A percentile compares a stretch with the other conserved stretches of the same genome.
These are phyloP conservation scores for Petrolisthes cinctipes DNA, from an alignment of 2,888 invertebrate genomes.

Conservation along the genomic window DNA sequence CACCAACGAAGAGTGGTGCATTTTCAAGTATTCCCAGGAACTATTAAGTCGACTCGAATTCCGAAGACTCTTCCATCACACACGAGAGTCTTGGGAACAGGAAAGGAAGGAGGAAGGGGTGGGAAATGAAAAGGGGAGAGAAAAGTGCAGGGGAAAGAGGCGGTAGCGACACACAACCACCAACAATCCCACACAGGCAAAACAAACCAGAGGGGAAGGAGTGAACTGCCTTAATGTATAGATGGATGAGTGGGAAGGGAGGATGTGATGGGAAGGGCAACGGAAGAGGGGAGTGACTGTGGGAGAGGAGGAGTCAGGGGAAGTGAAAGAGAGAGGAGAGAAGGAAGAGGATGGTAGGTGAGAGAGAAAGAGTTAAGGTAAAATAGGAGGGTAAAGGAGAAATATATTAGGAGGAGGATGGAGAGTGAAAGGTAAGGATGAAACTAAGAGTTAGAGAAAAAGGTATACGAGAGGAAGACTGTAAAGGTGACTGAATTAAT, in stretches of 20 bases:
- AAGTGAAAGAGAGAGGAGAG: constrained; percentile 9
- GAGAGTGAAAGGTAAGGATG: neutral
- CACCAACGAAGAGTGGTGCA: no score
- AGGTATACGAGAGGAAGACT: neutral
- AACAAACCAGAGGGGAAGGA: constrained; percentile 13
- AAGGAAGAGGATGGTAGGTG: neutral
- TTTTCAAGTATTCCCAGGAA: neutral
- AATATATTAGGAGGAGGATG: no score
- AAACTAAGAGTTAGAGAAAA: constrained; percentile 4
- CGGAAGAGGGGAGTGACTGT: neutral
- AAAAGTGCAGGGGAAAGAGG: constrained; percentile 20
- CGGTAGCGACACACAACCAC: constrained; percentile 19
- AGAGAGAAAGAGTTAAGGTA: neutral
- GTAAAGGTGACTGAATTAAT: no score
- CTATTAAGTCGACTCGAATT: neutral
- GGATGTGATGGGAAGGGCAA: constrained; percentile 14
- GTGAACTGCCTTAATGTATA: constrained; percentile 4
- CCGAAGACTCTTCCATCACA: neutral
- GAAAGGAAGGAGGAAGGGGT: neutral
- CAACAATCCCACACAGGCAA: constrained; percentile 27
- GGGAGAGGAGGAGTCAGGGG: constrained; percentile 2
- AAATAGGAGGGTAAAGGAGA: no score
- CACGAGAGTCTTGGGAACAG: neutral
- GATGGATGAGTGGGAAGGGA: constrained; percentile 24
- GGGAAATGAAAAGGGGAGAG: neutral